These are phyloP conservation scores for Spinibarbus caldwelli DNA, from an alignment of 2,797 vertebrate species.

Conservation along the genomic window DNA sequence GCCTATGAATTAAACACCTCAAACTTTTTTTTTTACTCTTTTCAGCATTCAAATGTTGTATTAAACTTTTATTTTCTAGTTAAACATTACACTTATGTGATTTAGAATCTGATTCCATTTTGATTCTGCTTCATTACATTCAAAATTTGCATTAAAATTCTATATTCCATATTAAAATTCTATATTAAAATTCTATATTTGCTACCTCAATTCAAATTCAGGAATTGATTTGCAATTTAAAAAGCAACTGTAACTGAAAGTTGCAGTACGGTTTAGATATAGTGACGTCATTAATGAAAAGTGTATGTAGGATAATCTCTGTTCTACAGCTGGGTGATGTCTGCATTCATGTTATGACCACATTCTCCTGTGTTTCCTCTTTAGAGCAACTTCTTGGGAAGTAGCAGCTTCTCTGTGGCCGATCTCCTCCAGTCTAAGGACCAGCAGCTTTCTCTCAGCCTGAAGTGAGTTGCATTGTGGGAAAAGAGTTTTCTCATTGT, in stretches of 20 bases:
- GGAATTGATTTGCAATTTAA: neutral
- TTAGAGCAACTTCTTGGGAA: conserved; percentile 92
- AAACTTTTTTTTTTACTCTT: too few species aligned
- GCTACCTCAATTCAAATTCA: neutral
- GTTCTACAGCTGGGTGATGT: neutral
- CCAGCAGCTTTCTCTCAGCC: conserved; percentile 86
- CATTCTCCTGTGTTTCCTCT: conserved; percentile 42
- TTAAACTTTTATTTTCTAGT: too few species aligned
- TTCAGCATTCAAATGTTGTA: too few species aligned
- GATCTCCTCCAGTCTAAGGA: conserved; percentile 91
- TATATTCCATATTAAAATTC: too few species aligned
- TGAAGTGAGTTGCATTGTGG: conserved; percentile 91
- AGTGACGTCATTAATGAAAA: neutral
- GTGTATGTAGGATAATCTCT: neutral
- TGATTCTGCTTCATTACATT: neutral
- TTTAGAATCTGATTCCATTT: neutral
- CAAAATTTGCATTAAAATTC: rapidly evolving
- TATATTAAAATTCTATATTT: too few species aligned
- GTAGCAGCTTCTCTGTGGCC: conserved; percentile 87
- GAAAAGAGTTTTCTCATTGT: too few species aligned
- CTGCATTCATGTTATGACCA: neutral
- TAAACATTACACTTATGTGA: too few species aligned
- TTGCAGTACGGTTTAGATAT: too few species aligned
- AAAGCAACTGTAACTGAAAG: neutral
- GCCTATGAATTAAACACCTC: too few species aligned